Base-by-base conservation (phyloP, 2,888 invertebrate genomes). In the Drosophila kuntzei region DNA sequence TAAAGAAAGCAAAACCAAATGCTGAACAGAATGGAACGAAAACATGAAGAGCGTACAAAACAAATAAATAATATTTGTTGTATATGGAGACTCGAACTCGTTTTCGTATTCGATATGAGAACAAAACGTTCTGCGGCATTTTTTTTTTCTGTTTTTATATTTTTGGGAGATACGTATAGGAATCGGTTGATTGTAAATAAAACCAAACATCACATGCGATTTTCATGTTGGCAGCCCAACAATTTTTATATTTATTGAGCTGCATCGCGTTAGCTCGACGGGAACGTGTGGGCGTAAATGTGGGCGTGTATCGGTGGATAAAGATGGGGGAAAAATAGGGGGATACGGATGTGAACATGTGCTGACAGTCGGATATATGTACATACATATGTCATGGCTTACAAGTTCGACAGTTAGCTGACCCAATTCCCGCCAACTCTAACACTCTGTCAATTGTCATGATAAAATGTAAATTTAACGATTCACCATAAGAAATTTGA, bases 191-290 rank as follows among this genome's bases (percentile, higher is more conserved):
- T 74, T 74, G 63, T 74, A 76, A 76, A 75, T 62, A 76, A 71
- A 76, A 44, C 20, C 34, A 58, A 71, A 70, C 44, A 74, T 50
- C 57, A 41, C 50, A 76, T 57, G 66, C 71, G 51, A 71, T 75
- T 70, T 75, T 32, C 43, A 29, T 53, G 53, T 41, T 59, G 72
- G 55, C 66, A 66, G 37, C 36, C 43, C 20, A 61, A 61, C 62
- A 62, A 39, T 73, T 69, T 59, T 73, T 59, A 16, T 74, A 73
- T 74, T 74, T 74, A 74, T 74, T 58, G 69, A 59, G 69, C 64
- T 74, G 74, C 55, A 29, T 18, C 41, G 51, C 53, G 49, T 59
- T 67, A n/a, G 44, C 14, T 59, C 20, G 32, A 20, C 34, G 12
- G 25, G 47, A 69, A 63, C 47, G 43, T 65, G 77, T 76, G 72